Conservation (phyloP, 2,888 invertebrate species). For the Xestia ashworthii region DNA sequence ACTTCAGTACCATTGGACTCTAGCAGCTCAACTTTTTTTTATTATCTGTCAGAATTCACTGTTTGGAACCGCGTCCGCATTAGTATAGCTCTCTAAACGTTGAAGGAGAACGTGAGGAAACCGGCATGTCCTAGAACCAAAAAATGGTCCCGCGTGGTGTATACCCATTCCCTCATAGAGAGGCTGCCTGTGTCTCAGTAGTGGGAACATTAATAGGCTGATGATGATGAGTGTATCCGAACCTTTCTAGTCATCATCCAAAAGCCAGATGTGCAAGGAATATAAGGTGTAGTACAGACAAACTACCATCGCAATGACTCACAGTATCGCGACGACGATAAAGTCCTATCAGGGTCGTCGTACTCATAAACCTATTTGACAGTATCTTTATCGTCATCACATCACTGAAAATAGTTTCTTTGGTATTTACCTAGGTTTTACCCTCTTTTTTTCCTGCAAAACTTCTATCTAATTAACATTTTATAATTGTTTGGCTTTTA, state of each 20-base stretch:
- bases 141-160: too few relatives aligned
- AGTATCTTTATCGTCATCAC: constrained; percentile 35
- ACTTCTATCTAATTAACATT: neutral
- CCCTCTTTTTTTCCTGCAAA: neutral
- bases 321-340: constrained; percentile 23
- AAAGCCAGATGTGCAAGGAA: constrained; percentile 12
- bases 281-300: constrained; percentile 7
- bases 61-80: neutral
- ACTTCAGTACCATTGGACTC: neutral
- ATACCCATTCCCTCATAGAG: too few relatives aligned
- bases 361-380: constrained; percentile 48
- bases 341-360: constrained; percentile 53
- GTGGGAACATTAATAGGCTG: too few relatives aligned
- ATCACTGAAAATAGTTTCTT: constrained; percentile 24
- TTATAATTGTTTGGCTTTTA: neutral
- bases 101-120: too few relatives aligned
- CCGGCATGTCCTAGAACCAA: too few relatives aligned
- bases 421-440: constrained; percentile 16
- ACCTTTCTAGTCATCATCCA: neutral
- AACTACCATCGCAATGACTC: constrained; percentile 14
- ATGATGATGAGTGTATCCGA: too few relatives aligned
- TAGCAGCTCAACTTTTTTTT: too few relatives aligned
- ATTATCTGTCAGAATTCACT: neutral
- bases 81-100: too few relatives aligned
- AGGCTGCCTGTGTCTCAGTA: too few relatives aligned